Conservation (phyloP, 2,113 vertebrate species). For the Tapirus terrestris region DNA sequence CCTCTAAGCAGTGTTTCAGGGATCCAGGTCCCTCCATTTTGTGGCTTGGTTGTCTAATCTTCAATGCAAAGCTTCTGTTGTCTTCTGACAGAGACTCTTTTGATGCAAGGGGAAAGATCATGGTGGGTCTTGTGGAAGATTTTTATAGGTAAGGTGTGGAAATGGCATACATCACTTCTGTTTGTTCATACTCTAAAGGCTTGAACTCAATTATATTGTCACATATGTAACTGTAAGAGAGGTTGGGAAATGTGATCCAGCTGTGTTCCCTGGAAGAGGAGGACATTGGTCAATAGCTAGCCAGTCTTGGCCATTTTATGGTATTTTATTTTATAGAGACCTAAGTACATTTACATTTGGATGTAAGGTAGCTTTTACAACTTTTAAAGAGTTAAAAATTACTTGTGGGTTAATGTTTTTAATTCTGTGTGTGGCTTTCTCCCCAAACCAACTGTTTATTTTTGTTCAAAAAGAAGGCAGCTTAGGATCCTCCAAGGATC, state of each 20-base stretch:
- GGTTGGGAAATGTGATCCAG: background rate
- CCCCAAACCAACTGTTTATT: slow-evolving; percentile 12
- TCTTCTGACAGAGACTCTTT: background rate
- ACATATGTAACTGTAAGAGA: background rate
- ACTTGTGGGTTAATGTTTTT: background rate
- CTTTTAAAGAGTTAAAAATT: background rate
- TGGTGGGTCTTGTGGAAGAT: background rate
- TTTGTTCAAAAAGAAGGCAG: slow-evolving; percentile 49
- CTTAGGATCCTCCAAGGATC: background rate
- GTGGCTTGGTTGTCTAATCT: background rate
- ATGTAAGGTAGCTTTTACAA: background rate
- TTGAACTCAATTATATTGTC: background rate
- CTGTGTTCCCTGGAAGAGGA: background rate
- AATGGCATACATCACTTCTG: background rate
- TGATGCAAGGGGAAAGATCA: background rate
- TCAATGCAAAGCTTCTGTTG: background rate
- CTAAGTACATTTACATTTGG: background rate
- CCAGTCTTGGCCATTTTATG: background rate
- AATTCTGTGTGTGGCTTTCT: slow-evolving; percentile 6
- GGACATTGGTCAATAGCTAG: background rate
- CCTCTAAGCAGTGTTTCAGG: background rate
- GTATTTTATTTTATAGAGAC: background rate
- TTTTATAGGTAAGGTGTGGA: background rate
- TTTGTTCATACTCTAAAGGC: background rate
- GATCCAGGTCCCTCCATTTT: background rate